Base-by-base conservation (phyloP, 2,797 vertebrate genomes). In the Catharus ustulatus region DNA sequence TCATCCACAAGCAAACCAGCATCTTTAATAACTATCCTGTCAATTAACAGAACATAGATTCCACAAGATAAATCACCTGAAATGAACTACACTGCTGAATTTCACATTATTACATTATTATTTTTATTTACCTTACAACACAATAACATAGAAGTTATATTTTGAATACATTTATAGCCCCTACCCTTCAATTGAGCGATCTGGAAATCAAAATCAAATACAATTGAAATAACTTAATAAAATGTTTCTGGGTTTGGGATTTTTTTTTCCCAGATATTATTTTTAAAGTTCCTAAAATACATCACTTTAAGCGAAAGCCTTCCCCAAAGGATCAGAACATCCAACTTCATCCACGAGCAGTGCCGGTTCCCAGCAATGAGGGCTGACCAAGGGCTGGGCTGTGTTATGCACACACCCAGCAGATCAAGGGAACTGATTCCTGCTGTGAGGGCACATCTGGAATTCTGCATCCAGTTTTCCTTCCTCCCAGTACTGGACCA, bases 311-410 rank as follows among this genome's bases (percentile, higher is more conserved):
- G 15, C 52, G 48, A 40, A 92, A 67, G 5, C 17, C 42, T 69
- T 73, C 64, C 89, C 77, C 32, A 67, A 57, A 64, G 36, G 36
- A 75, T 5, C 61, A 85, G 61, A 71, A 61, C 23, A 80, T 26
- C 21, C 42, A 91, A 0, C 12, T 75, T 34, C 32, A 42, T 6
- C 46, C 49, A 10, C 2, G 10, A n/a, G 23, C 62, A 69, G 58
- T 0, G 0, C 29, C 62, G 15, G 73, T 66, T 64, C 36, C 11
- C 62, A 72, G 52, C 0, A 0, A 58, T 2, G 14, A 73, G 45
- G 67, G 29, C 51, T 69, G 38, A 55, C 26, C 34, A 11, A 1
- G 17, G 49, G 8, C 45, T 13, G 49, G 38, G 58, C 66, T 72
- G 52, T 0, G 1, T 22, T 36, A 40, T 9, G 14, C 1, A 5